Evolutionary conservation across 2,797 vertebrate species (phyloP).

Genomic region (Acanthopagrus latus): DNA sequence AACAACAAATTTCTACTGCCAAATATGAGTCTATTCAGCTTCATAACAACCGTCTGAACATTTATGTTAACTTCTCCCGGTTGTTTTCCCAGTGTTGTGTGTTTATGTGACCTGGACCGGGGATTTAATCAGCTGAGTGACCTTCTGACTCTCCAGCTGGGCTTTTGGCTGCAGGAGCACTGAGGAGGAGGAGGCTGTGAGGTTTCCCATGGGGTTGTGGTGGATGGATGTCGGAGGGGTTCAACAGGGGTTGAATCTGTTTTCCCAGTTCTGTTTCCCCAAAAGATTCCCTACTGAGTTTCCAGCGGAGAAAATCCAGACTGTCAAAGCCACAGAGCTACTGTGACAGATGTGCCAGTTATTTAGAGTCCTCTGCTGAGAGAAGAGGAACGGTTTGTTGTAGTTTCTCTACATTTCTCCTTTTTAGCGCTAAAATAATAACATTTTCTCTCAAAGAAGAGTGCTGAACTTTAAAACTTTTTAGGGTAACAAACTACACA

Average conservation of each 20-base stretch:
- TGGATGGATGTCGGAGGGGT: constrained; percentile 47
- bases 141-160: constrained; percentile 69
- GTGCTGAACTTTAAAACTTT: not conserved
- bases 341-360: constrained; percentile 16
- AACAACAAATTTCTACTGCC: not conserved
- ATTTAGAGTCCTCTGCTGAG: constrained; percentile 4
- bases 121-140: constrained; percentile 72
- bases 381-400: not conserved
- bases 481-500: not conserved
- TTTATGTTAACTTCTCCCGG: constrained; percentile 17
- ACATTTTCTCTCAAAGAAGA: not conserved
- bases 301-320: constrained; percentile 22
- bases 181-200: constrained; percentile 14
- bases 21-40: not conserved
- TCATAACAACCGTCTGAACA: constrained; percentile 1
- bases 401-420: not conserved
- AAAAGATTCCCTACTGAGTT: constrained; percentile 46
- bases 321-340: constrained; percentile 25
- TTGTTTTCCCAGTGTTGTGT: constrained; percentile 54
- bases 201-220: constrained; percentile 55
- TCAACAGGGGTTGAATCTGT: constrained; percentile 59
- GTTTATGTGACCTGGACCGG: constrained; percentile 62
- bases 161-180: constrained; percentile 51
- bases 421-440: too few species aligned
- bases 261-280: constrained; percentile 70